These are phyloP conservation scores for Cheilosia scutellata DNA, from an alignment of 2,888 invertebrate genomes.

Conservation along the genomic window DNA sequence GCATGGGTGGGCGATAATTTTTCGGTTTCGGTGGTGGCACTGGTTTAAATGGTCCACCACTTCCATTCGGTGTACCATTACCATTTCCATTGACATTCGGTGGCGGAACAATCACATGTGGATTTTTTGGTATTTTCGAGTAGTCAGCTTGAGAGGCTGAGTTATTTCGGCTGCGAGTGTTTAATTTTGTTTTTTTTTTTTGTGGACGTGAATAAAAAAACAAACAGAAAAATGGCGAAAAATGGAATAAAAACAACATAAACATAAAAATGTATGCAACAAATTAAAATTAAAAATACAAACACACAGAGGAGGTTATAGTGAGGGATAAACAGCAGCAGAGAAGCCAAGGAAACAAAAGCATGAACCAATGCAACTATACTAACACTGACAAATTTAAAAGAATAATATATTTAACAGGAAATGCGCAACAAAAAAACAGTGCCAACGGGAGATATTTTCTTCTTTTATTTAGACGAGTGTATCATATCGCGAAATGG, in stretches of 20 bases:
- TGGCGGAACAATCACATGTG: constrained; percentile 80
- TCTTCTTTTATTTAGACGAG: constrained; percentile 79
- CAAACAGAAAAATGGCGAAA: constrained; percentile 65
- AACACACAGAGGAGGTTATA: constrained; percentile 45
- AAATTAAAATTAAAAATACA: constrained; percentile 55
- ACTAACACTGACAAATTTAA: constrained; percentile 49
- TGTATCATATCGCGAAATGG: constrained; percentile 81
- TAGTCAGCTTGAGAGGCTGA: constrained; percentile 87
- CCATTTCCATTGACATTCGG: constrained; percentile 80
- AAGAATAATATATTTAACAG: background rate
- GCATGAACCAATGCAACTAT: constrained; percentile 26
- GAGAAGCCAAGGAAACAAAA: constrained; percentile 31
- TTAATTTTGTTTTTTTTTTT: constrained; percentile 42
- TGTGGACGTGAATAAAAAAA: constrained; percentile 70
- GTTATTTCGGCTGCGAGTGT: constrained; percentile 85
- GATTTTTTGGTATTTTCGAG: constrained; percentile 84
- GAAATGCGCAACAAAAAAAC: constrained; percentile 35
- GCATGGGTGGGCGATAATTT: constrained; percentile 92
- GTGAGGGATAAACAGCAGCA: constrained; percentile 13
- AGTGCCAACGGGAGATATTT: constrained; percentile 25
- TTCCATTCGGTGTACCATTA: constrained; percentile 81
- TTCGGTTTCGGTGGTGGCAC: constrained; percentile 97
- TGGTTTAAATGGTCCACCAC: constrained; percentile 89
- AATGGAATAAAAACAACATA: constrained; percentile 70
- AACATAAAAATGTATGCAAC: constrained; percentile 74